phyloP scores from a whole-genome alignment of 2,113 vertebrate genomes.

The Calyptommatus sinebrachiatus region DNA sequence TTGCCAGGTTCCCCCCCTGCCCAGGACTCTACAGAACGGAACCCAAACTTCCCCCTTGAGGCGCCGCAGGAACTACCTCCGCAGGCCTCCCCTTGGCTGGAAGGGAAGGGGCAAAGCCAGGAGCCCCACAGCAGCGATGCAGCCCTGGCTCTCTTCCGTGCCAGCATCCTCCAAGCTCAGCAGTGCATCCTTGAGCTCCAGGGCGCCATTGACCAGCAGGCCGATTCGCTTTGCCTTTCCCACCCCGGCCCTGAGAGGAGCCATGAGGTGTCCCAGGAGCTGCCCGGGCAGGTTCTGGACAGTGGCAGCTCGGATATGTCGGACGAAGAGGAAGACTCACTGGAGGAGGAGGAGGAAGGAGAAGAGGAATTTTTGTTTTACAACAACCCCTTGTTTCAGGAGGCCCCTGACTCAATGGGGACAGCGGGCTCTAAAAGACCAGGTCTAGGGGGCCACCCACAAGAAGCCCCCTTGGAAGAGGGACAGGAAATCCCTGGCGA shows the following conservation, averaged over 20 bases:
- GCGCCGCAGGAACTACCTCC: not conserved
- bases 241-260: not conserved
- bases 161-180: conserved; percentile 64
- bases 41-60: not conserved
- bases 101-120: not conserved
- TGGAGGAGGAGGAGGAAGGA: conserved; percentile 36
- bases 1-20: not conserved
- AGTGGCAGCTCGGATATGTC: not conserved
- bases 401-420: conserved; percentile 39
- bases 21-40: not conserved
- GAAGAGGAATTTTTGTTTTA: conserved; percentile 54
- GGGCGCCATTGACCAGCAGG: conserved; percentile 60
- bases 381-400: conserved; percentile 62
- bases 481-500: not conserved
- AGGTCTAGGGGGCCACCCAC: conserved; percentile 23
- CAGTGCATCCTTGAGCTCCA: conserved; percentile 63
- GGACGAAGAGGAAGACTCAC: not conserved
- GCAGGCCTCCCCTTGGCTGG: not conserved
- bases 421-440: not conserved
- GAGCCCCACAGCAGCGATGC: not conserved
- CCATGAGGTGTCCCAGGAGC: fast-evolving
- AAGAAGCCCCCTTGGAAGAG: not conserved
- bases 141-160: conserved; percentile 59
- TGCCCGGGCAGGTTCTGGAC: not conserved
- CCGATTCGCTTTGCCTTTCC: conserved; percentile 32